Base-by-base conservation (phyloP, 1,140 invertebrate species). In the Condylostylus longicornis region DNA sequence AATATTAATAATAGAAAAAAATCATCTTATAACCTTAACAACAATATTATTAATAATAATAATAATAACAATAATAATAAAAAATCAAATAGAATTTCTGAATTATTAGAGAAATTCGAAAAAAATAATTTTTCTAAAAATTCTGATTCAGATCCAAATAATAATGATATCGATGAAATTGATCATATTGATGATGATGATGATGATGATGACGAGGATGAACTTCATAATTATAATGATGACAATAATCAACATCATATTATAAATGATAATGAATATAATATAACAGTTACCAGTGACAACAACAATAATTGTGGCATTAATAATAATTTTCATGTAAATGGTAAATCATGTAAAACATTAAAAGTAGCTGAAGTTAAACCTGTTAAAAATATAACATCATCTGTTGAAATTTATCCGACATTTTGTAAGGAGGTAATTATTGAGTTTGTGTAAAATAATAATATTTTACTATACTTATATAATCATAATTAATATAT, bases 341-440 rank as follows among this genome's bases (percentile, higher is more conserved):
- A 35, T 36, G 13, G 32, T 36, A 44, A 35, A 19, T 12, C 33
- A n/a, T 41, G 42, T 17, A 45, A 28, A 10, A 38, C 40, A 9
- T 14, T 37, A 29, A 42, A 53, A 40, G 40, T 51, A 10, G 51
- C 56, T 5, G 48, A 59, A 44, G 43, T 59, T 18, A 49, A 54
- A 33, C 42, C 53, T 18, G 51, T 58, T 32, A 44, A 51, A 14
- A 53, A 52, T 37, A 59, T 59, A 30, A 49, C 54, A 39, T 59
- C 53, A 12, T 49, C 52, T 29, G 47, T 59, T 32, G 56, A 59
- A 44, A 57, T 59, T 18, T 56, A 45, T 45, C 56, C 56, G 37
- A 57, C 49, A 32, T 59, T 53, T 31, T 54, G 38, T 33, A 58
- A 56, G 54, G 56, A 59, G 56, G 56, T 59, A 59, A 59, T 50